phyloP scores from a whole-genome alignment of 2,113 vertebrate species.

The Synchiropus splendidus region DNA sequence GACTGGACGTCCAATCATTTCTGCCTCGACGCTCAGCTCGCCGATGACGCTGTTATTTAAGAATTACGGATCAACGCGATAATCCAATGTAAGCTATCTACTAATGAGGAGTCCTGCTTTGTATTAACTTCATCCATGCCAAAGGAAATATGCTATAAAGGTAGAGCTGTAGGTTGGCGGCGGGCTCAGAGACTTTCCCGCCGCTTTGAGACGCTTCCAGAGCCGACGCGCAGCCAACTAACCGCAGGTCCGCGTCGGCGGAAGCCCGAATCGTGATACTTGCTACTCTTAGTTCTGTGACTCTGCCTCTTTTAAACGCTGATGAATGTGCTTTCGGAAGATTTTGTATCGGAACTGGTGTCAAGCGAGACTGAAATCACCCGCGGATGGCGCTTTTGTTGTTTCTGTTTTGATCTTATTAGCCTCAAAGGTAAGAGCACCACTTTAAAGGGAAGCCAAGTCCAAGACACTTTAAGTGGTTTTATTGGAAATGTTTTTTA shows the following conservation, averaged over 20 bases:
- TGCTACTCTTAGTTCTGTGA: too few species aligned
- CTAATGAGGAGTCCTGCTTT: conserved; percentile 25
- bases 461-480: too few species aligned
- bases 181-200: conserved; percentile 7
- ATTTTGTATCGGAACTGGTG: conserved; percentile 5
- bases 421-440: conserved; percentile 23
- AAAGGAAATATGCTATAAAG: too few species aligned
- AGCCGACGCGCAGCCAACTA: background rate
- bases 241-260: background rate
- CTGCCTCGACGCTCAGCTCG: conserved; percentile 20
- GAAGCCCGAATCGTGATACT: background rate
- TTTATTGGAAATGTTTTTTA: too few species aligned
- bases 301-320: conserved; percentile 43
- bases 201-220: background rate
- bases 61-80: conserved; percentile 36
- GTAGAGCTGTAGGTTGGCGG: conserved; percentile 12
- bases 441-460: conserved; percentile 23
- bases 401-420: conserved; percentile 13
- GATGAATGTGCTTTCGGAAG: conserved; percentile 37
- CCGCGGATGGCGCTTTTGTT: conserved; percentile 2
- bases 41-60: conserved; percentile 22
- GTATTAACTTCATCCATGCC: conserved; percentile 44
- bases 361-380: conserved; percentile 12
- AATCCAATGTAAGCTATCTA: conserved; percentile 39
- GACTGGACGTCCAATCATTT: conserved; percentile 16